Conservation (phyloP, 2,888 invertebrate genomes). For the Hydriomena furcata region DNA sequence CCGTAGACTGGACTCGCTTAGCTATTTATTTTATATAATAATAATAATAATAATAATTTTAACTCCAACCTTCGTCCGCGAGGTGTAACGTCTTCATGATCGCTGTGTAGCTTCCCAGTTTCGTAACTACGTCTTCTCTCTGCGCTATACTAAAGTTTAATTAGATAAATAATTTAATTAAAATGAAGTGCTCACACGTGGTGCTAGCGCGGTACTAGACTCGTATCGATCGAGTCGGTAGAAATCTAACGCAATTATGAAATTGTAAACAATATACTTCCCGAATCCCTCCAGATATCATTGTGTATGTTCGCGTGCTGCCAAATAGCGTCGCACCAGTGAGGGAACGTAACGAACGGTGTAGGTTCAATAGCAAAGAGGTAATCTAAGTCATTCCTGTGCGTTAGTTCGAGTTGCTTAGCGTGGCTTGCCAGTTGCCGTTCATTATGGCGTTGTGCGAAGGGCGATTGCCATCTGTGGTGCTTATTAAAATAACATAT, state of each 20-base stretch:
- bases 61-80: not conserved
- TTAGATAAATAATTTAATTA: constrained; percentile 23
- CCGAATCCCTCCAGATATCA: constrained; percentile 53
- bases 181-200: constrained; percentile 53
- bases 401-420: constrained; percentile 52
- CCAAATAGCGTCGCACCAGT: constrained; percentile 5
- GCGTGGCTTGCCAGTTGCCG: constrained; percentile 43
- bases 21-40: constrained; percentile 1
- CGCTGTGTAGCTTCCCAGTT: constrained; percentile 19
- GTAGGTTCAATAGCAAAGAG: constrained; percentile 43
- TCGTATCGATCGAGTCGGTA: constrained; percentile 4
- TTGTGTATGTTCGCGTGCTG: constrained; percentile 24
- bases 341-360: constrained; percentile 39
- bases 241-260: constrained; percentile 3
- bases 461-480: not conserved
- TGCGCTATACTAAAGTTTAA: constrained; percentile 19
- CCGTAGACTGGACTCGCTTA: not conserved
- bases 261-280: constrained; percentile 38
- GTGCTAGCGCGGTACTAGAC: constrained; percentile 47
- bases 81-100: constrained; percentile 3
- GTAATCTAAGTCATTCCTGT: constrained; percentile 69
- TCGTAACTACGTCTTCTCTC: constrained; percentile 17
- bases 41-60: no score
- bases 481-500: not conserved
- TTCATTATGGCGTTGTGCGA: constrained; percentile 22